Conservation (phyloP, 1,140 invertebrate species). For the Magallana gigas region DNA sequence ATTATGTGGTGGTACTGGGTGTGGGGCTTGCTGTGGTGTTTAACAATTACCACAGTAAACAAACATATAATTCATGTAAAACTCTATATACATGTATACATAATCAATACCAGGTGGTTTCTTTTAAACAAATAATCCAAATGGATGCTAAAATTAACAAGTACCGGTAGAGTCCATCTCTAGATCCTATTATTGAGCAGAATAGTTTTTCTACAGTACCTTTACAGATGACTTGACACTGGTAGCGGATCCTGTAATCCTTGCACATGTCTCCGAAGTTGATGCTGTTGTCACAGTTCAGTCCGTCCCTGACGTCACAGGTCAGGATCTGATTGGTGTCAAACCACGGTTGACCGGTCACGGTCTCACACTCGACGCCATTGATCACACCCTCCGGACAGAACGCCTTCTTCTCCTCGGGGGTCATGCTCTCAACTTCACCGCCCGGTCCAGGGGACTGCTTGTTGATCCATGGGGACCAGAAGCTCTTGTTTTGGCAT, state of each 20-base stretch:
- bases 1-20: too few species aligned
- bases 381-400: conserved; percentile 69
- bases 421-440: conserved; percentile 50
- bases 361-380: conserved; percentile 71
- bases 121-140: too few species aligned
- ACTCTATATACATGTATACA: too few species aligned
- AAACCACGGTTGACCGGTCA: conserved; percentile 59
- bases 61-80: too few species aligned
- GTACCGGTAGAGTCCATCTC: too few species aligned
- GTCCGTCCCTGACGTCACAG: conserved; percentile 63
- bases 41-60: too few species aligned
- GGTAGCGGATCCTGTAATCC: conserved; percentile 78
- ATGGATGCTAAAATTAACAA: too few species aligned
- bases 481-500: conserved; percentile 44
- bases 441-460: conserved; percentile 47
- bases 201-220: background rate
- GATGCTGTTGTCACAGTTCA: conserved; percentile 61
- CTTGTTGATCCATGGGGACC: conserved; percentile 59
- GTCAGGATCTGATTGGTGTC: conserved; percentile 54
- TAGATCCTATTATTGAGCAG: too few species aligned
- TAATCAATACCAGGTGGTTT: too few species aligned
- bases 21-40: too few species aligned
- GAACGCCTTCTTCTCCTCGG: conserved; percentile 55
- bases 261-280: conserved; percentile 71
- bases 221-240: conserved; percentile 67